Evolutionary conservation across 1,140 invertebrate species (phyloP), one percentile per base, ranked within the genome.

Genomic region (Helicoverpa armigera): DNA sequence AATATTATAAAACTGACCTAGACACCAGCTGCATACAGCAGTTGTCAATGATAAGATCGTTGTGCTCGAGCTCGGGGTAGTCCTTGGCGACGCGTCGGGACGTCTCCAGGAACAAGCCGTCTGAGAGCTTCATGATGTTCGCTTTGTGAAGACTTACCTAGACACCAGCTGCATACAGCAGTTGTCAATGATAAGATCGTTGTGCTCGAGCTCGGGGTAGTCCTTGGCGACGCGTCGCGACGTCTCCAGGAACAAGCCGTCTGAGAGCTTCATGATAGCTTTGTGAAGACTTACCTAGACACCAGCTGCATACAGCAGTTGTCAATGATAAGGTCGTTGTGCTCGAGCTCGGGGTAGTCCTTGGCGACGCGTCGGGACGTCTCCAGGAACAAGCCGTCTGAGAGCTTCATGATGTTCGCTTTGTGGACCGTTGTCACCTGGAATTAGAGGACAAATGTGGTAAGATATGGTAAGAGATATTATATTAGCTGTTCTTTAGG

Each of bases 11-110:
- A n/a, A n/a, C 89, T 91, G 11, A 94, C 93, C 84, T 99, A 0
- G 98, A 98, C 0, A 99, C 99, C n/a, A 99, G 96, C 92, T 99
- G 99, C 98, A 99, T 99, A 90, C 98, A 98, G 85, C 97, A 98
- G 92, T 99, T 99, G 93, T 99, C 99, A 83, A 99, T 99, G 89
- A 99, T 99, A 98, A 99, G 99, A 86, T 99, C 98, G 86, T 98
- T 97, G 91, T 98, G 98, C 89, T 97, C 96, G 82, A 99, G 98
- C n/a, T 99, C 97, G n/a, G 98, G 98, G 90, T 99, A 99, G 83
- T 99, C 97, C 93, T 98, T 97, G n/a, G 98, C 98, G 51, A 99
- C 96, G 80, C 96, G 96, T n/a, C 96, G 96, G 5, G 98, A 98
- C 23, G 97, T 98, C 88, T 98, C 98, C 84, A 99, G 94, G 92